Percentiles rank a stretch among this genome's conserved stretches.
Evolutionary conservation across 2,888 invertebrate species (phyloP).

Genomic region (Eugnorisma glareosa): DNA sequence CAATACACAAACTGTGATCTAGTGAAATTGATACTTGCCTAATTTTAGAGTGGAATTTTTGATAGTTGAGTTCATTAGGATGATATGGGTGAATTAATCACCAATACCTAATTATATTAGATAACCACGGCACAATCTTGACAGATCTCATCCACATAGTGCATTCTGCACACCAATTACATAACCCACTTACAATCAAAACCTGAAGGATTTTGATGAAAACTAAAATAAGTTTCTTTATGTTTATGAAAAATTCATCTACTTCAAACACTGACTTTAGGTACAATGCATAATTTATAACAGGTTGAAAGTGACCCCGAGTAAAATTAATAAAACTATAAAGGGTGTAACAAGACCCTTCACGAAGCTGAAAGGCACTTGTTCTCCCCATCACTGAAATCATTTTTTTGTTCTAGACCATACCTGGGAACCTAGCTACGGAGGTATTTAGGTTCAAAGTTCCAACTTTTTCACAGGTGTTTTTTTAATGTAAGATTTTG

Average conservation of each 20-base stretch:
- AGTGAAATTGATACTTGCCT: slow-evolving; percentile 78
- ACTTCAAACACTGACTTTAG: background rate
- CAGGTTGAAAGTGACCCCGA: too few relatives aligned
- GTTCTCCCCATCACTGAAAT: too few relatives aligned
- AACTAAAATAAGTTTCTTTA: background rate
- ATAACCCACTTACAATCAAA: background rate
- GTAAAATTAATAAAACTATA: background rate
- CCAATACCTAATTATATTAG: background rate
- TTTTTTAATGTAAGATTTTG: too few relatives aligned
- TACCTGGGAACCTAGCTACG: too few relatives aligned
- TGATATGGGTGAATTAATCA: background rate
- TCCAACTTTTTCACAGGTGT: too few relatives aligned
- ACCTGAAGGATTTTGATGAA: background rate
- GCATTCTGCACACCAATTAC: background rate
- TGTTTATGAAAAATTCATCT: background rate
- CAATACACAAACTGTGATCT: slow-evolving; percentile 69
- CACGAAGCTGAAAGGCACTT: too few relatives aligned
- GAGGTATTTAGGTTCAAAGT: too few relatives aligned
- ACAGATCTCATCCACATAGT: background rate
- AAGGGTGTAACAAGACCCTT: too few relatives aligned
- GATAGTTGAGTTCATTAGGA: background rate
- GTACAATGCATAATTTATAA: background rate
- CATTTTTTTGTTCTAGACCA: too few relatives aligned
- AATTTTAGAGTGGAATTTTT: background rate
- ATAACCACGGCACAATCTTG: background rate